These are phyloP conservation scores for Beroe forskalii DNA, from an alignment of 37 sponge, comb jelly and placozoan species.

Conservation along the genomic window DNA sequence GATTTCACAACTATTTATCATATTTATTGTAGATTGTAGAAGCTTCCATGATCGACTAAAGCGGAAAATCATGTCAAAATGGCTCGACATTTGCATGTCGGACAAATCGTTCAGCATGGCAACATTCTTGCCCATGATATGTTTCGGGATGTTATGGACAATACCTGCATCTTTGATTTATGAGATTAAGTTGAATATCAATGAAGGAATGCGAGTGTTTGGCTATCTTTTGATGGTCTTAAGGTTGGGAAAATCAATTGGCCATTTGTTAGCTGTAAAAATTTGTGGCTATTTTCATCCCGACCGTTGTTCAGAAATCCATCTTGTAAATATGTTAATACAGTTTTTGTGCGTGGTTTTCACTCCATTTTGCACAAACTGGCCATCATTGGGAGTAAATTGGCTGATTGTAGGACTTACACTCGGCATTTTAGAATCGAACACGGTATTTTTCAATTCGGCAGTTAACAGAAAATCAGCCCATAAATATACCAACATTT, in stretches of 20 bases:
- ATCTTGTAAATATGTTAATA: background rate
- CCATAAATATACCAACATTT: conserved; percentile 49
- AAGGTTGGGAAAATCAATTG: conserved; percentile 2
- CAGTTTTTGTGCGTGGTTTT: background rate
- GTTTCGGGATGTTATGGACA: conserved; percentile 49
- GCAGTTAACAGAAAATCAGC: background rate
- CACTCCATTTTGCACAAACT: conserved; percentile 18
- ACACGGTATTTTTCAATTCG: conserved; percentile 14
- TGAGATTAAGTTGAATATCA: conserved; percentile 12
- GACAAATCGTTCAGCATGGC: background rate
- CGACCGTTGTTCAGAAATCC: background rate
- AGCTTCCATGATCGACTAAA: no score
- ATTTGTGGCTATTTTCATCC: background rate
- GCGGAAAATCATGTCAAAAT: conserved; percentile 35
- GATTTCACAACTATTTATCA: no score
- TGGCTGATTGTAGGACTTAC: conserved; percentile 2
- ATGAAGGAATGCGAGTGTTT: conserved; percentile 21
- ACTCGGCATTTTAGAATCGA: conserved; percentile 22
- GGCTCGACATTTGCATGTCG: background rate
- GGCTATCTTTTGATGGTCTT: conserved; percentile 24
- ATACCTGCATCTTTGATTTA: conserved; percentile 39
- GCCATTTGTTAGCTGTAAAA: conserved; percentile 19
- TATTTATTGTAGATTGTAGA: no score
- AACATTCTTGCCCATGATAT: conserved; percentile 23
- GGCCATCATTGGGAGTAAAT: background rate